Base-by-base conservation (phyloP, 2,797 vertebrate species). In the Eleutherodactylus coqui region DNA sequence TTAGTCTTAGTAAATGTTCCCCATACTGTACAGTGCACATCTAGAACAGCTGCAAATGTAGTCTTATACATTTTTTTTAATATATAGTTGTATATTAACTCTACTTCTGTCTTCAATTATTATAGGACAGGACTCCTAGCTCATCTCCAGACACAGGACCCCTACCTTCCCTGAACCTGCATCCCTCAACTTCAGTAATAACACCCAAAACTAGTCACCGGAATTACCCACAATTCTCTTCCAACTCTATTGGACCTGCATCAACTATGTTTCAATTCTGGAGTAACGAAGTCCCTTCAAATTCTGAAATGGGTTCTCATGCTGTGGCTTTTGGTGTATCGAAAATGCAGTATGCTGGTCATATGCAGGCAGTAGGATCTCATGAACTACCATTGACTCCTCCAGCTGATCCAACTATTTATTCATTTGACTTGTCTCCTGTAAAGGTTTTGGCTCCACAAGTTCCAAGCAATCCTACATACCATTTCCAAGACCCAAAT, bases 241-340 rank as follows among this genome's bases (percentile, higher is more conserved):
- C 95, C 60, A 95, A 96, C 51, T 88, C 93, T 60, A 85, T 43
- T 29, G 94, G 93, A 84, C 93, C 94, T 82, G 89, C 95, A 0
- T 93, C 94, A 3, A 94, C 95, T 75, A 97, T 97, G 96, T 96
- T 96, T 90, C 96, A 96, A 89, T 91, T 96, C 45, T 97, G 96
- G 96, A 95, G 95, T 94, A 96, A 96, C 2, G 96, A 97, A 1
- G 91, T 95, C 90, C 38, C 95, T 0, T 91, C 94, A n/a, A 94
- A 92, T 79, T 88, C 95, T 0, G 93, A 92, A 85, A 93, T 96
- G 85, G 93, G 92, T 67, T 92, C 95, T 10, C 95, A 95, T 85
- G 92, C 95, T 92, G 94, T 96, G 95, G 92, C 96, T 34, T 96
- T 97, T 90, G 94, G 94, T 0, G 92, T 96, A 85, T 95, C 95